Percentiles rank a stretch among this genome's conserved stretches.
phyloP scores from a whole-genome alignment of 1,140 invertebrate genomes.

The Holotrichia oblita region DNA sequence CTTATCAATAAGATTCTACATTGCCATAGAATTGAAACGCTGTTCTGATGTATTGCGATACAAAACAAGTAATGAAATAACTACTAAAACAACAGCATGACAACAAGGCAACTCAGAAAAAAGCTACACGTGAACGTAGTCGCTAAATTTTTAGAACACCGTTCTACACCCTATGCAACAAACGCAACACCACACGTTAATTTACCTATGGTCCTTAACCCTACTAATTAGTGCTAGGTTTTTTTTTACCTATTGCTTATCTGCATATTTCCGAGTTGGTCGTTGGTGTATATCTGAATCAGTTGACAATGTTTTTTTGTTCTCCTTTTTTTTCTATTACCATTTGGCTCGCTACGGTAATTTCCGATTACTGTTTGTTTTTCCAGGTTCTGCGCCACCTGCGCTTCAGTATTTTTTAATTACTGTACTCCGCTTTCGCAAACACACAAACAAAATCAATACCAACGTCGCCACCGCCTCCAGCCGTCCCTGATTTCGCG shows the following conservation, averaged over 20 bases:
- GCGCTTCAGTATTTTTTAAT: constrained; percentile 8
- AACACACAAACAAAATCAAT: constrained; percentile 21
- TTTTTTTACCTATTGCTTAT: neutral
- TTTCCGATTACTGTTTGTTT: constrained; percentile 16
- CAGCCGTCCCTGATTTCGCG: neutral
- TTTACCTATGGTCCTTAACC: neutral
- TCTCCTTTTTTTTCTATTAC: neutral
- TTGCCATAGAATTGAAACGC: too few species aligned
- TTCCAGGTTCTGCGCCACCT: constrained; percentile 4
- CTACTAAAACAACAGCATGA: too few species aligned
- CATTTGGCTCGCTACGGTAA: constrained; percentile 2
- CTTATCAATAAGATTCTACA: too few species aligned
- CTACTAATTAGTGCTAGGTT: neutral
- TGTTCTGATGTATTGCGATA: too few species aligned
- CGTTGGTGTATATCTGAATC: neutral
- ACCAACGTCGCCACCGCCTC: neutral
- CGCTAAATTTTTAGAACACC: too few species aligned
- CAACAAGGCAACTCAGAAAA: too few species aligned
- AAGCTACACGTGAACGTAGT: too few species aligned
- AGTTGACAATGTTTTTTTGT: neutral
- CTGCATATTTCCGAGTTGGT: neutral
- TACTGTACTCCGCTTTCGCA: constrained; percentile 1
- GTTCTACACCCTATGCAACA: too few species aligned
- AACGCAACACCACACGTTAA: too few species aligned
- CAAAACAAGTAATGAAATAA: too few species aligned